Base-by-base conservation (phyloP, 1,140 invertebrate genomes). In the Papilio xuthus region DNA sequence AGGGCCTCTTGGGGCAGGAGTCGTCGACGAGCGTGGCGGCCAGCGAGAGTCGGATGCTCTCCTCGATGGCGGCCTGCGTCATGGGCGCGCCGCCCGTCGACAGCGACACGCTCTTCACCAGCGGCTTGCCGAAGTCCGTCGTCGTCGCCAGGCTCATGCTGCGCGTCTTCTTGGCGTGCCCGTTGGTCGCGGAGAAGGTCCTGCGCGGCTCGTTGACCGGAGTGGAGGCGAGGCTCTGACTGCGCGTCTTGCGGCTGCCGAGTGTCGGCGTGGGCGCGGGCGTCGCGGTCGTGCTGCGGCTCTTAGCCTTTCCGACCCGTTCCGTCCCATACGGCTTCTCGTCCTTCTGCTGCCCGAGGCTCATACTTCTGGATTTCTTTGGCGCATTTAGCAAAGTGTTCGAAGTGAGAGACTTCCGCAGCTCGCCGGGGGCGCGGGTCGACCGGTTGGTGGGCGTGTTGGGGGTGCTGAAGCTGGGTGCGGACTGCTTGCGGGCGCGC, bases 1-100 rank as follows among this genome's bases (percentile, higher is more conserved):
- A 97, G 67, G 95, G 92, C 88, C 95, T 94, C 71, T 94, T 93
- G 26, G 90, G 78, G 10, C 88, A 85, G 32, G 79, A 76, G 60
- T 87, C 79, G 81, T 93, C 91, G 8, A 84, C 88, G 69, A 93
- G 92, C 78, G 80, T 91, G 20, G 90, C 90, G 20, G 92, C 91
- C 26, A 94, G 81, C 15, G 93, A 93, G 69, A 88, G 83, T 8
- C 92, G 75, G 79, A 94, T 93, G 81, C 90, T 93, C 81, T 92
- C 92, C 74, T 94, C 94, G 50, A 94, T 94, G 81, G 95, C 93
- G 78, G 91, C 94, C 84, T 93, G 90, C 81, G 94, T 93, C 72
- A 94, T 86, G 23, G 87, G 82, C 77, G 85, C 81, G 63, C 80
- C 83, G 20, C 80, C 83, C 18, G 81, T 60, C 2, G 82, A 84